Evolutionary conservation across 2,888 invertebrate species (phyloP), one percentile per base, ranked within the genome.

Genomic region (Poecilobothrus nobilitatus): DNA sequence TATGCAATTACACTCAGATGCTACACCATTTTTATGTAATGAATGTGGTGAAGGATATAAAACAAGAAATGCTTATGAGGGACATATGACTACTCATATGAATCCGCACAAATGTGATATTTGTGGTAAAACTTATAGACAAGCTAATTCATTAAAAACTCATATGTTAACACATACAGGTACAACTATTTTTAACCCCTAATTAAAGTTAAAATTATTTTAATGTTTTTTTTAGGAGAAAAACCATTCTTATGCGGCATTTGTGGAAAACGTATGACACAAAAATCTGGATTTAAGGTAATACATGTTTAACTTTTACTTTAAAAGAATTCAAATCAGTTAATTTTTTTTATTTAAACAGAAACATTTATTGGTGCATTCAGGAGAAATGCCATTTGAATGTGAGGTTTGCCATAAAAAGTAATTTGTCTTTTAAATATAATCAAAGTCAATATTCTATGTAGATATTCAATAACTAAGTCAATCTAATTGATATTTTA

Each of bases 241-340:
- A 79, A 80, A 72, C 81, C 81, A 0, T 81, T 77, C 69, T 72
- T 74, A 12, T 81, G 81, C 65, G 74, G 74, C 15, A 75, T 81
- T 20, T 81, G 81, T 68, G 81, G 81, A 22, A 81, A 81, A 68
- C 78, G 81, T 1, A 74, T 81, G 72, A 81, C 81, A 1, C 81
- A 81, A 70, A 81, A 79, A 70, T 81, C 81, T 0, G 81, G 81
- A 41, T 80, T 78, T 68, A 81, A 81, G 71, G 74, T 74, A 71
- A 64, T 20, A 62, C 2, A 53, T 6, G 10, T 33, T 22, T 65
- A 65, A 15, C n/a, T 37, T 3, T 41, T n/a, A n/a, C n/a, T 66
- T 10, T 65, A 9, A 27, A n/a, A n/a, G n/a, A n/a, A n/a, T n/a
- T n/a, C n/a, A n/a, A 27, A 15, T 5, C 18, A 65, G 5, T 34